These are phyloP conservation scores for Tenthredo mesomela DNA, from an alignment of 2,888 invertebrate genomes.

Conservation along the genomic window DNA sequence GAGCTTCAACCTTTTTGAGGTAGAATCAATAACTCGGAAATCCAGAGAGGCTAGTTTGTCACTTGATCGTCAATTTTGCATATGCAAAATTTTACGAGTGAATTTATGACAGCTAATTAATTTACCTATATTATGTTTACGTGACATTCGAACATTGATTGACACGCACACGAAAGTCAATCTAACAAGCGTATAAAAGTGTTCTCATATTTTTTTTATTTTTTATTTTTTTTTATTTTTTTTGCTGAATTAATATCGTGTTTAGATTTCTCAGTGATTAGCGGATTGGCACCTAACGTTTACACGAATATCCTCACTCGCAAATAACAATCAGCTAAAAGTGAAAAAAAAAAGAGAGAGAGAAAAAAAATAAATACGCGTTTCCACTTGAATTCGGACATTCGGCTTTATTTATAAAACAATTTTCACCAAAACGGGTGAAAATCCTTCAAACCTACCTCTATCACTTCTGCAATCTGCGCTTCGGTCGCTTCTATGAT, in stretches of 20 bases:
- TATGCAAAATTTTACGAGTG: neutral
- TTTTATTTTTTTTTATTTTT: no score
- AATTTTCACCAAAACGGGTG: neutral
- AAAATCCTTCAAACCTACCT: conserved; percentile 6
- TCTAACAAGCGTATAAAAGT: neutral
- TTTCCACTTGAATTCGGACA: neutral
- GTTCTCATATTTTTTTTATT: neutral
- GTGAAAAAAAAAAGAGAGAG: neutral
- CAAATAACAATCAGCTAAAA: neutral
- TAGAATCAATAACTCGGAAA: conserved; percentile 50
- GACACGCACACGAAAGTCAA: neutral
- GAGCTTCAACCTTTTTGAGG: conserved; percentile 37
- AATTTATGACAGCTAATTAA: conserved; percentile 27
- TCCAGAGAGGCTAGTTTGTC: conserved; percentile 33
- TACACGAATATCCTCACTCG: neutral
- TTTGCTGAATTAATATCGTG: neutral
- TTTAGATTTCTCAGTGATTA: neutral
- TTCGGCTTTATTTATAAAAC: neutral
- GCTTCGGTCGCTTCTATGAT: conserved; percentile 61
- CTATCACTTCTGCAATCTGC: conserved; percentile 31
- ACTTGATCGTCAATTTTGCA: conserved; percentile 17
- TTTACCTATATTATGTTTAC: neutral
- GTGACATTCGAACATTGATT: neutral
- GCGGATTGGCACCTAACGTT: neutral
- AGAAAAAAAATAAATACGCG: neutral